Evolutionary conservation across 2,797 vertebrate genomes (phyloP).

Genomic region (Glossophaga mutica): DNA sequence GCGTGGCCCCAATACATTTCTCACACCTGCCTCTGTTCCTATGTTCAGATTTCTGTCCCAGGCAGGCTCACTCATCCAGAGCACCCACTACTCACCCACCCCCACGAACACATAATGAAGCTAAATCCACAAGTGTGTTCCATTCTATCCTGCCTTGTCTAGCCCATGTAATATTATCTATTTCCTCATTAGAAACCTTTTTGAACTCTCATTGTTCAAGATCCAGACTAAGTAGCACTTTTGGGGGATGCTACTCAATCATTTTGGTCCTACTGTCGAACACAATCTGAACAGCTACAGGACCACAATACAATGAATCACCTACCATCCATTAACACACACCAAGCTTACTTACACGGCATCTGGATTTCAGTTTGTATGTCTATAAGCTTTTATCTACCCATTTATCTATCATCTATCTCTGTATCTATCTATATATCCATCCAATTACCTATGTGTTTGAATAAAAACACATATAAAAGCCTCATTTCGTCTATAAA

Average conservation of each 20-base stretch:
- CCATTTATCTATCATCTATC: neutral
- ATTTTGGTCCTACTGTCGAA: neutral
- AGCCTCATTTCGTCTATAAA: neutral
- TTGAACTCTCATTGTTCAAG: neutral
- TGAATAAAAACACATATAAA: neutral
- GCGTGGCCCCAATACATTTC: neutral
- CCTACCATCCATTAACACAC: neutral
- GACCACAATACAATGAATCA: neutral
- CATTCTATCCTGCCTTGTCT: neutral
- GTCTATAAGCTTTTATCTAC: neutral
- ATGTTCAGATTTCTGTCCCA: neutral
- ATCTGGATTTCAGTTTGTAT: neutral
- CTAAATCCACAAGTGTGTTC: neutral
- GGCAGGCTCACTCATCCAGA: neutral
- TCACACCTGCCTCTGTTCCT: neutral
- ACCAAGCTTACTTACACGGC: neutral
- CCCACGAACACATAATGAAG: neutral
- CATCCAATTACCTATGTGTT: neutral
- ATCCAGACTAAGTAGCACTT: neutral
- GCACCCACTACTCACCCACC: neutral
- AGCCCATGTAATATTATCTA: neutral
- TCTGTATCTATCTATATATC: neutral
- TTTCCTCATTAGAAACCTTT: neutral
- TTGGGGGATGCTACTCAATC: neutral
- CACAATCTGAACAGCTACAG: neutral